phyloP scores from a whole-genome alignment of 64 coral and sea anemone genomes.

The Astreopora myriophthalma region DNA sequence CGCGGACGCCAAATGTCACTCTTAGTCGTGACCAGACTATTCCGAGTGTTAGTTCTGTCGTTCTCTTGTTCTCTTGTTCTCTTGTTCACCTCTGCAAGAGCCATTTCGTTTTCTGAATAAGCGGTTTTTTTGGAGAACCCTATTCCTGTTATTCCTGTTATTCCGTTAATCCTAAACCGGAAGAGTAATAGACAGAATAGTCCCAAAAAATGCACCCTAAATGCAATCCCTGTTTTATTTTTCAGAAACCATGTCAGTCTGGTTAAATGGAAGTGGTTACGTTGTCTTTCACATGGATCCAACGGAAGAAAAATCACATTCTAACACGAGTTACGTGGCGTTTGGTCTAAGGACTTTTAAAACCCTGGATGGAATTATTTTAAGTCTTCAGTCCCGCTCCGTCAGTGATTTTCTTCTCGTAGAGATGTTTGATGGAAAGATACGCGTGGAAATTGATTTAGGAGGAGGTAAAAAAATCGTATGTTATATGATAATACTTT shows the following conservation, averaged over 20 bases:
- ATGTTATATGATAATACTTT: too few species aligned
- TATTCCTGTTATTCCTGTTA: too few species aligned
- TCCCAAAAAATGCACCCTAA: too few species aligned
- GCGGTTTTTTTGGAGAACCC: too few species aligned
- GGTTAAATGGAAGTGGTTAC: constrained; percentile 66
- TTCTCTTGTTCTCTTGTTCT: too few species aligned
- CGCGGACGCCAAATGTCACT: too few species aligned
- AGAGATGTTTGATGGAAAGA: constrained; percentile 35
- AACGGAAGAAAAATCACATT: neutral
- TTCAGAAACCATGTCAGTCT: constrained; percentile 41
- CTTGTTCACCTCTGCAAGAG: too few species aligned
- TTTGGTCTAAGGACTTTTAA: constrained; percentile 27
- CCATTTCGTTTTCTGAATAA: too few species aligned
- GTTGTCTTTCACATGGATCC: constrained; percentile 2
- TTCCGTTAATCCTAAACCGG: too few species aligned
- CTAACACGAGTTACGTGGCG: neutral
- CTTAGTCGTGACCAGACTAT: too few species aligned
- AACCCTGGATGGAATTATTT: constrained; percentile 11
- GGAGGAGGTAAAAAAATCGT: constrained; percentile 30
- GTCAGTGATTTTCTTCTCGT: constrained; percentile 10
- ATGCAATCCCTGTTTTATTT: neutral
- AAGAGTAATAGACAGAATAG: too few species aligned
- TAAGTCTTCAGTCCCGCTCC: neutral
- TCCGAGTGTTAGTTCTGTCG: too few species aligned
- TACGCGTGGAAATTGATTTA: constrained; percentile 36